Conservation (phyloP, 1,140 invertebrate species). For the Procambarus virginalis region DNA sequence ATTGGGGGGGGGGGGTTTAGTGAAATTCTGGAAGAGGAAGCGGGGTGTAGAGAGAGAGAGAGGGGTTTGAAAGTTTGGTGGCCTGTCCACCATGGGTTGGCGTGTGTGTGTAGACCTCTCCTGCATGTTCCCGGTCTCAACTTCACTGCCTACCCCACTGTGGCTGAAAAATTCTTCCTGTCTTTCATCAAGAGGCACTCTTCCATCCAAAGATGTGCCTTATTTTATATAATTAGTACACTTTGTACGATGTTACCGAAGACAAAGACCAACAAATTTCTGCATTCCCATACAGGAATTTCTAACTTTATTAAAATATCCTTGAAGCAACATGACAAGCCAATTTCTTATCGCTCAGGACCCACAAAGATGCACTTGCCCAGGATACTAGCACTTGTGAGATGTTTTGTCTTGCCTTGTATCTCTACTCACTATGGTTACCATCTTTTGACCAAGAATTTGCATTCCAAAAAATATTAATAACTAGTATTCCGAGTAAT, state of each 20-base stretch:
- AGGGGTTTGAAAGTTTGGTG: no score
- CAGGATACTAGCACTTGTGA: conserved; percentile 5
- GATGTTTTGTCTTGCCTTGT: not conserved
- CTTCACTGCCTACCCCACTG: not conserved
- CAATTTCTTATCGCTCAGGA: conserved; percentile 46
- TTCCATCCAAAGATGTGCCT: not conserved
- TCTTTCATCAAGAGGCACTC: conserved; percentile 1
- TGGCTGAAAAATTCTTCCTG: conserved; percentile 8
- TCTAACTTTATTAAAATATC: conserved; percentile 64
- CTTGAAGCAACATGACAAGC: conserved; percentile 60
- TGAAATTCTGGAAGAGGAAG: no score
- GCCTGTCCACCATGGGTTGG: no score
- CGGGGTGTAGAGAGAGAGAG: no score
- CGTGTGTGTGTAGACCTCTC: not conserved
- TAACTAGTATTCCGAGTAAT: conserved; percentile 12
- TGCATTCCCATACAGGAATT: conserved; percentile 54
- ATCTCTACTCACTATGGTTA: not conserved
- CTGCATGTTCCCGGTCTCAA: conserved; percentile 11
- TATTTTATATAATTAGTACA: conserved; percentile 16
- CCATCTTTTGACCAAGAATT: not conserved
- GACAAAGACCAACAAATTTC: conserved; percentile 25
- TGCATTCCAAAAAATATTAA: not conserved
- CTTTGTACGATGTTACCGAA: conserved; percentile 27
- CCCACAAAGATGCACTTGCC: conserved; percentile 5
- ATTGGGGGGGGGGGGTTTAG: no score